Evolutionary conservation across 2,113 vertebrate species (phyloP), one percentile per base, ranked within the genome.

Genomic region (Mobula hypostoma): DNA sequence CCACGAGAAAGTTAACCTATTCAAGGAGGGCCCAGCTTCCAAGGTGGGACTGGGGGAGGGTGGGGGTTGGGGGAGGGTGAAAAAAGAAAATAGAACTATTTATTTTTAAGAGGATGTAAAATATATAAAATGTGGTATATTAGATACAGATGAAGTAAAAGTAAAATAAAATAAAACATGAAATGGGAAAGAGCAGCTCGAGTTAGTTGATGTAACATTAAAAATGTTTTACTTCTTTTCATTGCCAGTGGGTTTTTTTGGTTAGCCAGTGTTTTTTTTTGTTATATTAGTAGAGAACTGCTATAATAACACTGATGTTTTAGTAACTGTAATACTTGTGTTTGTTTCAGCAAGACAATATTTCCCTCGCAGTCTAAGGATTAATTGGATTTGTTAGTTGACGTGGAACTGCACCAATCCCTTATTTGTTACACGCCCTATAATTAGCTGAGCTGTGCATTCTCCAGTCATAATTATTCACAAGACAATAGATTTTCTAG

Each of bases 71-170:
- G 36, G 85, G 29, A 14, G 32, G 63, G n/a, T 90, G n/a, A 68
- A 32, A 90, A 63, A 61, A 32, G 85, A 36, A 90, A 68, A 85
- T 85, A 85, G 58, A 56, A 32, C 61, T 66, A 90, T 88, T 32
- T 88, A 66, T 90, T 90, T 66, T 8, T 83, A 27, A 58, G 85
- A 63, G 85, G 61, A 32, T 90, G 85, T 90, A 90, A 90, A 66
- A 90, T 90, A 85, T 21, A 85, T 85, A 90, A 63, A 90, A 32
- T 90, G 66, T 90, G 85, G 61, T 90, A 90, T 90, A 90, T 90
- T 90, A 90, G 61, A 90, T 90, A 90, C 29, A 66, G 32, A 90
- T 90, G 66, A 90, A 90, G 61, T 87, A 61, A 87, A 87, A 87
- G 24, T 82, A 17, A 82, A 82, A 83, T 90, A 63, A 90, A 68